Evolutionary conservation across 2,797 vertebrate genomes (phyloP).

Genomic region (Danio jaintianensis): DNA sequence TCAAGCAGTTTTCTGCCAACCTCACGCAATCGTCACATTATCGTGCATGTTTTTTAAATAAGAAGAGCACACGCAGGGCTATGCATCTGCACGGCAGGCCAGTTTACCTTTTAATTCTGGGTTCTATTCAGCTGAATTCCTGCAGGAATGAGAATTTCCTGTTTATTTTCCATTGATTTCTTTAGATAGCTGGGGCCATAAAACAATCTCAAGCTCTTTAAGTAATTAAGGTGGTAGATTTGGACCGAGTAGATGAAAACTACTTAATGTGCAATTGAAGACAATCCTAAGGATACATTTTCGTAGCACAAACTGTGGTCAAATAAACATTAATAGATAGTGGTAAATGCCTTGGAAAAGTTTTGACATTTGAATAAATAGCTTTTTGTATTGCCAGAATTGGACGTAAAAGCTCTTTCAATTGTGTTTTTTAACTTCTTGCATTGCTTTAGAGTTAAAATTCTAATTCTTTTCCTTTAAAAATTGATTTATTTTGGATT

Average conservation of each 20-base stretch:
- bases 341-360: not conserved
- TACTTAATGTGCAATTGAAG: not conserved
- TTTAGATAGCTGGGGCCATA: not conserved
- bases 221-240: not conserved
- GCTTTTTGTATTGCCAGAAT: no score
- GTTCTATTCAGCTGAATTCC: not conserved
- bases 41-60: not conserved
- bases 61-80: not conserved
- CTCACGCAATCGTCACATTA: not conserved
- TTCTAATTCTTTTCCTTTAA: not conserved
- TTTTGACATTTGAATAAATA: not conserved
- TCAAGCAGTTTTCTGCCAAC: not conserved
- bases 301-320: no score
- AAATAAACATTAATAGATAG: not conserved
- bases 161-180: not conserved
- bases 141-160: not conserved
- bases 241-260: not conserved
- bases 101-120: constrained; percentile 26
- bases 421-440: not conserved
- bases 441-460: not conserved
- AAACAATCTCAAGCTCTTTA: not conserved
- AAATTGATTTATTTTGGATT: not conserved
- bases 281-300: not conserved
- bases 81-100: constrained; percentile 20
- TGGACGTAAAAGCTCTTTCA: not conserved